Evolutionary conservation across 2,888 invertebrate species (phyloP), one percentile per base, ranked within the genome.

Genomic region (Panzeria rudis): DNA sequence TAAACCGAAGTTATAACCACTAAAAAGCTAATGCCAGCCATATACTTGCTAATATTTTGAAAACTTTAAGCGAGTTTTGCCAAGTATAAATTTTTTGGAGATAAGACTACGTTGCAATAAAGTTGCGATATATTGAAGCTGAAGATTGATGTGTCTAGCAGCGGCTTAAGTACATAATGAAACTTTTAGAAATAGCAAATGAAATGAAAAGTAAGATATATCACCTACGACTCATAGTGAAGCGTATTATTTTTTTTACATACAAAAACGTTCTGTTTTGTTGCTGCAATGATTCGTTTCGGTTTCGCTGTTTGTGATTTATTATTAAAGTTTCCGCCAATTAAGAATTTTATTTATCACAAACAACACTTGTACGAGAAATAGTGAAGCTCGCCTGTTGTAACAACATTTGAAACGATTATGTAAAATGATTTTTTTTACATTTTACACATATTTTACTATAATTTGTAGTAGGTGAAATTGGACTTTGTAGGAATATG

Each of bases 251-350:
- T 44, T 44, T 64, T 62, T 13, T 32, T 20, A 20, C 17, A 62
- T 35, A 32, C 20, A 47, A 32, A 13, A 38, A 6, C 44, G 20
- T 35, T 71, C 61, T 66, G 11, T 56, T n/a, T n/a, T 78, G 15
- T 47, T 41, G 62, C 47, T 41, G 50, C 47, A 29, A 17, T 29
- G 47, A 59, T 73, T 59, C 52, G 68, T 54, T n/a, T 38, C n/a
- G 17, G 17, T 59, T 69, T 81, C 75, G 78, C 75, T 82, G 82
- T 25, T 75, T 81, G 64, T 82, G 78, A 85, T 85, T 85, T 82
- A 66, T 82, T 85, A 85, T 85, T 82, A 82, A 82, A 78, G 85
- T 82, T 85, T 85, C 85, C 85, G 85, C 71, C 78, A 85, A 85
- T 85, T 85, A 85, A 82, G 71, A 66, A 38, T 56, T 59, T 80